These are phyloP conservation scores for Asobara japonica DNA, from an alignment of 1,140 invertebrate species.

Conservation along the genomic window DNA sequence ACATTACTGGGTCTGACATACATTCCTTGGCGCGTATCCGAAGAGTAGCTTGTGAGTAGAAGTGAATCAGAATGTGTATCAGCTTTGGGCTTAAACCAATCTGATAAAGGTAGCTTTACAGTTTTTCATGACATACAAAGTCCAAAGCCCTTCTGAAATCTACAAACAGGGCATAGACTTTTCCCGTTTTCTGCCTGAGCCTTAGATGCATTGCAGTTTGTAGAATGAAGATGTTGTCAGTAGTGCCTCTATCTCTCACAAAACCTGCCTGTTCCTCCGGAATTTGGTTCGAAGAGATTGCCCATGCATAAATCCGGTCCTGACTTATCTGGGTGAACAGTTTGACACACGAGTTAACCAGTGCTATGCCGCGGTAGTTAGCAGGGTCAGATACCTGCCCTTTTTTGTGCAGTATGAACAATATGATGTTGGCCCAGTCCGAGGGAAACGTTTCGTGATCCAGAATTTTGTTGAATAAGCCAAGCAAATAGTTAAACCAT, in stretches of 20 bases:
- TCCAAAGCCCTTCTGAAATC: constrained; percentile 33
- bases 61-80: not conserved
- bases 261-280: constrained; percentile 13
- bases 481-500: constrained; percentile 8
- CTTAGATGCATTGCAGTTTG: constrained; percentile 20
- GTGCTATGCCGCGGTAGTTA: constrained; percentile 33
- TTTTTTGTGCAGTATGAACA: constrained; percentile 33
- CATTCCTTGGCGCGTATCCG: not conserved
- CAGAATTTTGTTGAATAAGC: constrained; percentile 24
- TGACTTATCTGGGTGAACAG: too few relatives aligned
- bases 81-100: constrained; percentile 32
- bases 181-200: constrained; percentile 19
- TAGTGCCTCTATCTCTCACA: constrained; percentile 3
- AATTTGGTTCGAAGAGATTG: too few relatives aligned
- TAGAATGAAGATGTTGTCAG: constrained; percentile 35
- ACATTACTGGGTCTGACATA: not conserved
- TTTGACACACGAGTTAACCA: constrained; percentile 1
- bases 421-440: constrained; percentile 12
- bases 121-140: constrained; percentile 24
- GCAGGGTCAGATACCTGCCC: constrained; percentile 13
- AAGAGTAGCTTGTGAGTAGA: constrained; percentile 28
- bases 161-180: constrained; percentile 36
- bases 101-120: constrained; percentile 28
- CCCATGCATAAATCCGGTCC: too few relatives aligned
- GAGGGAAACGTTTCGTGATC: constrained; percentile 14